Base-by-base conservation (phyloP, 2,797 vertebrate species). In the Poeciliopsis turneri region DNA sequence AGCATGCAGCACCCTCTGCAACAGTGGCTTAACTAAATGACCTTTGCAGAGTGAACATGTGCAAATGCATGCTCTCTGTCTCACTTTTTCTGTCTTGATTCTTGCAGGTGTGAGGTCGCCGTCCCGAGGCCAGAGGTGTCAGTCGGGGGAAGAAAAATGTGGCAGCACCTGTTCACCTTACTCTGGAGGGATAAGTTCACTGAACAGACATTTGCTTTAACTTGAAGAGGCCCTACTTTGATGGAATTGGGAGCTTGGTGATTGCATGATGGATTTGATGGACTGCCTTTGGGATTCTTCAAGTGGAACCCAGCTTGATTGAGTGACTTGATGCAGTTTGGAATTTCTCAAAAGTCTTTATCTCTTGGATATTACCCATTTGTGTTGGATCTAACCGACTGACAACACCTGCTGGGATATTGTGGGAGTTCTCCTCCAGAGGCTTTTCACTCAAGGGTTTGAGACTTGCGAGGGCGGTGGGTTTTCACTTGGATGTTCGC, bases 371-470 rank as follows among this genome's bases (percentile, higher is more conserved):
- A 94, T 95, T 94, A 95, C 93, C 92, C 93, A 94, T 92, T 95
- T 92, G 90, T 93, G 89, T 92, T 89, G 94, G 94, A 92, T 94
- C 82, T 92, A 91, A 85, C 84, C 84, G 93, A 88, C 92, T 91
- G 92, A 93, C 92, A 94, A 91, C 92, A 94, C 93, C 93, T 90
- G 88, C 94, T 93, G 84, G 94, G 95, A 95, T 94, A 92, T 86
- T 95, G 94, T 87, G 76, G 92, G 93, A 93, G 90, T 93, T 93
- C 92, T 92, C 85, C 90, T 92, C 73, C 4, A 77, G 71, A 83
- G 87, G 85, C 20, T 82, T 92, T 92, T 90, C 77, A 86, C 83
- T 87, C 83, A 53, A 93, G 91, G 45, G 76, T 83, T 25, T 79
- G 80, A 75, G 79, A 43, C 76, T 39, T 53, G 51, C 30, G 71